Base-by-base conservation (phyloP, 2,797 vertebrate genomes). In the Micromesistius poutassou region DNA sequence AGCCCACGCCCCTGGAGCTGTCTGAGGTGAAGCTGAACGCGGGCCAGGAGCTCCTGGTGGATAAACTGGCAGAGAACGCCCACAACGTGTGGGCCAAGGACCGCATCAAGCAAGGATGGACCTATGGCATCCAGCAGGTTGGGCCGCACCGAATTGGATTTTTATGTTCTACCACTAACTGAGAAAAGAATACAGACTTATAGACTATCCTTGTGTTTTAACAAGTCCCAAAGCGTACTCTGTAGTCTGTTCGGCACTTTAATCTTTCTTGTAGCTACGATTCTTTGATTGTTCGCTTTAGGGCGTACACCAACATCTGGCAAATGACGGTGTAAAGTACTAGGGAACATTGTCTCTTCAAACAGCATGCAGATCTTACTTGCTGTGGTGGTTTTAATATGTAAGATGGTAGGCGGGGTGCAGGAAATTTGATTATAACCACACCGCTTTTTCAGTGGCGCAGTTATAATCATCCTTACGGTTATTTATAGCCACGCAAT, bases 71-170 rank as follows among this genome's bases (percentile, higher is more conserved):
- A 82, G 98, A 99, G 93, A 99, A 99, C 22, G 98, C 98, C 66
- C 98, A 99, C 88, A 99, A 99, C 30, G 97, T 99, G 89, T 99
- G 98, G 98, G 98, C 98, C 92, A 99, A 99, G 94, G 97, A 99
- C 89, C 94, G 98, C 94, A 98, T 99, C 77, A 99, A 97, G 87
- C 98, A 99, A 96, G 98, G 98, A 91, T 99, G 98, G 98, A 99
- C 98, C 92, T 99, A 99, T 89, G 98, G 98, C 89, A 98, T 99
- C 93, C 98, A 99, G 89, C 98, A 99, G 96, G 98, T 98, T 90
- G 84, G 71, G 30, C 22, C 28, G 70, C 72, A 5, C 10, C n/a
- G n/a, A 50, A 22, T 22, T 5, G 22, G 4, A 7, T 35, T 35
- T 62, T 22, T 22, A n/a, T 14, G 19, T 62, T 62, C 3, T 19